A percentile compares a stretch with the other conserved stretches of the same genome.
Evolutionary conservation across 2,797 vertebrate genomes (phyloP).

Genomic region (Sylvilagus floridanus): DNA sequence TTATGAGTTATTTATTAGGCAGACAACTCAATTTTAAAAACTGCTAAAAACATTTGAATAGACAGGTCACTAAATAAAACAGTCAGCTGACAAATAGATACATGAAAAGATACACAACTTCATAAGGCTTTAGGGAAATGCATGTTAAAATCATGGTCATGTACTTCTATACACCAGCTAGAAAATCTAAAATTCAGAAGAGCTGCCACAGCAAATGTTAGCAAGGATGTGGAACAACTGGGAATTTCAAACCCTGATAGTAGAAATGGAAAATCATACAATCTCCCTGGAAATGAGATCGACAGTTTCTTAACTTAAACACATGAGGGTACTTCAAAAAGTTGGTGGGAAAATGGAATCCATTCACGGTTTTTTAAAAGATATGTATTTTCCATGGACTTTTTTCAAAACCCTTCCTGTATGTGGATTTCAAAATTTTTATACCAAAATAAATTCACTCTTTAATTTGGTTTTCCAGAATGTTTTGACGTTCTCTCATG

Average conservation of each 20-base stretch:
- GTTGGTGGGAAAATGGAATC: no score
- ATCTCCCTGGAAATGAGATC: background rate
- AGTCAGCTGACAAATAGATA: conserved; percentile 6
- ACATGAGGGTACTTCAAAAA: background rate
- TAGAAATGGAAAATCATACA: background rate
- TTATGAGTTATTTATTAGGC: background rate
- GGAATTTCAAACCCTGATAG: background rate
- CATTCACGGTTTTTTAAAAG: no score
- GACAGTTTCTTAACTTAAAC: conserved; percentile 17
- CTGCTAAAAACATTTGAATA: background rate
- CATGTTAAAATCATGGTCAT: background rate
- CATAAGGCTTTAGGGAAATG: background rate
- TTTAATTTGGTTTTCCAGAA: no score
- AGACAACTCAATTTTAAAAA: background rate
- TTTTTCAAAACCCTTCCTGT: no score
- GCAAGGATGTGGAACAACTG: background rate
- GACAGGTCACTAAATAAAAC: background rate
- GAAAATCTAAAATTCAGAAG: conserved; percentile 8
- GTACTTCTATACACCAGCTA: background rate
- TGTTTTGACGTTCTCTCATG: background rate
- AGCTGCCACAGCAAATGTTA: background rate
- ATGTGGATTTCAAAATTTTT: no score
- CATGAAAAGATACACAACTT: background rate
- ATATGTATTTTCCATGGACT: no score
- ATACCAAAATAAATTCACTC: no score